Percentiles rank a stretch among this genome's conserved stretches.
These are phyloP conservation scores for Crioceris asparagi DNA, from an alignment of 2,888 invertebrate species.

Conservation along the genomic window DNA sequence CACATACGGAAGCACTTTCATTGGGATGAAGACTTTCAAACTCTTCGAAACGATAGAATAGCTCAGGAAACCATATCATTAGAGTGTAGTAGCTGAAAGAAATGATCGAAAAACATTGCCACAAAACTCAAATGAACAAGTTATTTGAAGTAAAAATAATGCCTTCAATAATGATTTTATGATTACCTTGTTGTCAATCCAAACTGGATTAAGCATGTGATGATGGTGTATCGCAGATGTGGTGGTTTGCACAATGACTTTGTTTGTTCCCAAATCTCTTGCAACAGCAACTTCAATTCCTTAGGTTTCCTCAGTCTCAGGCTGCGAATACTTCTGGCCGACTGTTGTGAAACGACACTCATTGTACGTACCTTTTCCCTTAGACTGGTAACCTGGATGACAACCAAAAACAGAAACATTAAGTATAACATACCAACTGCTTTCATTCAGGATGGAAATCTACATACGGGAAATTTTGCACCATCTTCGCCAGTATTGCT, in stretches of 20 bases:
- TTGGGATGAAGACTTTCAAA: conserved; percentile 58
- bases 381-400: conserved; percentile 53
- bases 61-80: conserved; percentile 87
- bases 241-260: conserved; percentile 63
- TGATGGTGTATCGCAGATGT: conserved; percentile 61
- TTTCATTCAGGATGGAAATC: too few relatives aligned
- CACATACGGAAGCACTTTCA: conserved; percentile 62
- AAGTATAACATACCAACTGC: too few relatives aligned
- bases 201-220: conserved; percentile 74
- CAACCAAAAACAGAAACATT: too few relatives aligned
- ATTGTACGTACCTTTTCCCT: conserved; percentile 56
- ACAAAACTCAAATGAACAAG: too few relatives aligned
- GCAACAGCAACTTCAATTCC: conserved; percentile 56
- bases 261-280: conserved; percentile 65
- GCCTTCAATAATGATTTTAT: too few relatives aligned
- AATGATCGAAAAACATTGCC: too few relatives aligned
- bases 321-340: conserved; percentile 56
- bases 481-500: conserved; percentile 61
- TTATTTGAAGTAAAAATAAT: too few relatives aligned
- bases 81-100: conserved; percentile 72
- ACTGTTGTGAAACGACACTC: conserved; percentile 51
- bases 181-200: conserved; percentile 70
- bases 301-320: conserved; percentile 61
- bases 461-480: conserved; percentile 59
- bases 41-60: conserved; percentile 74